Base-by-base conservation (phyloP, 2,888 invertebrate species). In the Dicranocentrus wangi region DNA sequence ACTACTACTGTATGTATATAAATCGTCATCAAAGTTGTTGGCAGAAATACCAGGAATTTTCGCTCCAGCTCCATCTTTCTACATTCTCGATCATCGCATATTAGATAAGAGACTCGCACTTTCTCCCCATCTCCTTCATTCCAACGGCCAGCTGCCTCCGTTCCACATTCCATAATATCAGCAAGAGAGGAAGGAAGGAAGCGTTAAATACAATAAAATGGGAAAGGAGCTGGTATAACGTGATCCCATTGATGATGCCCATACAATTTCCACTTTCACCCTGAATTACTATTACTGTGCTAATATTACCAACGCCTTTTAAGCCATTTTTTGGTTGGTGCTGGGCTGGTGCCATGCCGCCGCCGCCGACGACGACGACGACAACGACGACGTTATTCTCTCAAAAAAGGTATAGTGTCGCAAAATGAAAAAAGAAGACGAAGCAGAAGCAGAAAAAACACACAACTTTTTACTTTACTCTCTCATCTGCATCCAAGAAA, bases 31-130 rank as follows among this genome's bases (percentile, higher is more conserved):
- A 13, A 13, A 5, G 39, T 39, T 8, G 39, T 39, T 39, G 39
- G 39, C 39, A 39, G 39, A 72, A 72, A 61, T 61, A 72, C 61
- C 51, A 72, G 32, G 63, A 72, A 63, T 72, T 72, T 72, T 63
- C 72, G n/a, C 53, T 63, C 47, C 47, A 51, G 51, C 53, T 27
- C 53, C 71, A 60, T 61, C 61, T 60, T 71, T 60, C 60, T 61
- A 61, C 72, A 47, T 72, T 72, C 72, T 51, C 72, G 10, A 10
- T 51, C 51, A 5, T n/a, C 51, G 25, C 23, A 27, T 17, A 58
- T 1, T 58, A 58, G 58, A 27, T 8, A 43, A 23, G 43, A 23
- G 19, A 61, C 3, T 13, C 10, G n/a, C 28, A 19, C 55, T 39
- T 32, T 55, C 39, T 70, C 43, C 60, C 39, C 10, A 8, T 19